Evolutionary conservation across 2,888 invertebrate species (phyloP).

Genomic region (Phengaris alcon): DNA sequence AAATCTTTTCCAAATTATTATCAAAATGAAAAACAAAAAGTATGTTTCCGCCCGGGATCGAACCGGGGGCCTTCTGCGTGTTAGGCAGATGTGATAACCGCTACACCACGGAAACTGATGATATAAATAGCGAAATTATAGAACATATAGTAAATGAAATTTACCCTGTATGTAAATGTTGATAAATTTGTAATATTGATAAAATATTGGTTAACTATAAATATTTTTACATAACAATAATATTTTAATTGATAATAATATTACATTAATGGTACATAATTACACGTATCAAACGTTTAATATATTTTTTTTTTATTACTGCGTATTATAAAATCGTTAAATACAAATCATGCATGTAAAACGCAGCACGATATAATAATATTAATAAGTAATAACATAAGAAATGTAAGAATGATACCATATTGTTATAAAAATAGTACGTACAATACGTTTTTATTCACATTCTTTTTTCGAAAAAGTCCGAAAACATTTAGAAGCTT

Average conservation of each 20-base stretch:
- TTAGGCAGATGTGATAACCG: conserved; percentile 95
- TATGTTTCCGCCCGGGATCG: conserved; percentile 92
- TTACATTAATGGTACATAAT: neutral
- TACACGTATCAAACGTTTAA: too few relatives aligned
- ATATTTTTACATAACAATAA: neutral
- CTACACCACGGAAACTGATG: conserved; percentile 89
- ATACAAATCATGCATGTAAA: neutral
- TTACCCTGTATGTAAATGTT: too few relatives aligned
- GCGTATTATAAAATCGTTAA: neutral
- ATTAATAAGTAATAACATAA: neutral
- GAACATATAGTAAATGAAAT: neutral
- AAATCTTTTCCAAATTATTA: neutral
- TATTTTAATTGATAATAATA: neutral
- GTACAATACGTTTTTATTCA: too few relatives aligned
- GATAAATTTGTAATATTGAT: neutral
- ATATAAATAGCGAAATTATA: neutral
- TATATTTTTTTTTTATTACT: neutral
- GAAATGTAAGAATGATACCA: too few relatives aligned
- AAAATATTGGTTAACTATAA: neutral
- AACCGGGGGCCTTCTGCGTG: conserved; percentile 95
- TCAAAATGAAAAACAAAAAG: conserved; percentile 44
- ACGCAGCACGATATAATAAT: neutral
- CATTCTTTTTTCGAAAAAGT: too few relatives aligned
- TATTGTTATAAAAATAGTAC: too few relatives aligned
- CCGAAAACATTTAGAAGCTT: too few relatives aligned